Percentiles rank a stretch among this genome's conserved stretches.
Evolutionary conservation across 1,140 invertebrate species (phyloP).

Genomic region (Parapsyche elsis): DNA sequence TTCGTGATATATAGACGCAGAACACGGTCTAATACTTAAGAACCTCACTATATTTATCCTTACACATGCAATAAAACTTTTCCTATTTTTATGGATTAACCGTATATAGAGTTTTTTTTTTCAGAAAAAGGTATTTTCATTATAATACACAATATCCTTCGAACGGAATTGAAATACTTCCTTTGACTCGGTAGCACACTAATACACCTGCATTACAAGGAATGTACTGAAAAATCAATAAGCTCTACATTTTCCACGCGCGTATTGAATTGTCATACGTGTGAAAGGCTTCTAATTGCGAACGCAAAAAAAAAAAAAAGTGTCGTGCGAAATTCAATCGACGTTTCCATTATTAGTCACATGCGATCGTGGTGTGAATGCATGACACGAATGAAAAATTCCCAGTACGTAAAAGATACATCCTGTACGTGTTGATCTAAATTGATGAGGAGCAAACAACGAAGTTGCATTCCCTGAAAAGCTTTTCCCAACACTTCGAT

Average conservation of each 20-base stretch:
- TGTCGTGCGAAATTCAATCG: slow-evolving; percentile 36
- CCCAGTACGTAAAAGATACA: neutral
- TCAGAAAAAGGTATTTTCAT: neutral
- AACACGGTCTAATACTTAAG: slow-evolving; percentile 19
- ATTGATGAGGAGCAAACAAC: too few relatives aligned
- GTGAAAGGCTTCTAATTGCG: too few relatives aligned
- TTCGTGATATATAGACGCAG: slow-evolving; percentile 17
- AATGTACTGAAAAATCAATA: too few relatives aligned
- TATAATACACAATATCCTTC: neutral
- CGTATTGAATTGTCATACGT: too few relatives aligned
- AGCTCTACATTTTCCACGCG: too few relatives aligned
- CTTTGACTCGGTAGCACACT: too few relatives aligned
- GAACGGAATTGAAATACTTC: too few relatives aligned
- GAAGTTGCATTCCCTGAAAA: too few relatives aligned
- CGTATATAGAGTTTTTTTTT: neutral
- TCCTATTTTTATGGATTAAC: slow-evolving; percentile 23
- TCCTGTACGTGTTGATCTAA: too few relatives aligned
- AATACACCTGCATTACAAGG: too few relatives aligned
- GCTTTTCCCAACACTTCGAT: too few relatives aligned
- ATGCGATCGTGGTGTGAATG: neutral
- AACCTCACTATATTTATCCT: slow-evolving; percentile 8
- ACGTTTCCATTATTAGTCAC: slow-evolving; percentile 43
- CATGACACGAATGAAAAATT: slow-evolving; percentile 50
- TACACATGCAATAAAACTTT: slow-evolving; percentile 27
- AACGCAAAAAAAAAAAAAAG: too few relatives aligned